phyloP scores from a whole-genome alignment of 2,113 vertebrate species.

The Cochlearius cochlearius region DNA sequence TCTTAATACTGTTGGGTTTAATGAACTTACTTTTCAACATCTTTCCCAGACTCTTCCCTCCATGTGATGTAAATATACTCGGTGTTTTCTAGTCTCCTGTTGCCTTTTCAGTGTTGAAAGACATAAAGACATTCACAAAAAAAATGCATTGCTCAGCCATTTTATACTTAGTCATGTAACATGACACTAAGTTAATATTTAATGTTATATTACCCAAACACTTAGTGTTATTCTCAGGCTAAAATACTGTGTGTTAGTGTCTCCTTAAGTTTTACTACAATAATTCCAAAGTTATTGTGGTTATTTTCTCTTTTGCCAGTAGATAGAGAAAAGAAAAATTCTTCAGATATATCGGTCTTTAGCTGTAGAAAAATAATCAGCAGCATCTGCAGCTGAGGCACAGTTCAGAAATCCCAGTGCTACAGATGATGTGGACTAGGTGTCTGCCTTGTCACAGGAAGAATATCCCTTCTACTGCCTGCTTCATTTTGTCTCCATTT shows the following conservation, averaged over 20 bases:
- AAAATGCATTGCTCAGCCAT: neutral
- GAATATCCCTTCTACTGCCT: neutral
- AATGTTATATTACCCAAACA: neutral
- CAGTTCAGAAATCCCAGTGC: neutral
- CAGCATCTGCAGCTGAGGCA: neutral
- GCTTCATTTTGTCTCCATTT: neutral
- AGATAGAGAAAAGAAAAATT: neutral
- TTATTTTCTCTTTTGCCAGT: neutral
- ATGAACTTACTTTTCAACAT: neutral
- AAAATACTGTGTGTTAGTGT: neutral
- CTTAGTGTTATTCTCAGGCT: neutral
- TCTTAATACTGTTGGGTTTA: neutral
- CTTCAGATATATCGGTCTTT: neutral
- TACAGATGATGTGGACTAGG: neutral
- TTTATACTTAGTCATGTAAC: neutral
- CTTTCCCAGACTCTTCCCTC: neutral
- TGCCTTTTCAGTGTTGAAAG: neutral
- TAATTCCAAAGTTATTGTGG: neutral
- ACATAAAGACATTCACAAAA: neutral
- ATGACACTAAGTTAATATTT: neutral
- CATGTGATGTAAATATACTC: neutral
- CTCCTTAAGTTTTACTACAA: neutral
- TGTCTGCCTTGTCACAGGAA: neutral
- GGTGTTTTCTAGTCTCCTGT: neutral
- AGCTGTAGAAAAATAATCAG: neutral